A percentile compares a stretch with the other conserved stretches of the same genome.
Evolutionary conservation across 2,113 vertebrate genomes (phyloP).

Genomic region (Indicator maculatus): DNA sequence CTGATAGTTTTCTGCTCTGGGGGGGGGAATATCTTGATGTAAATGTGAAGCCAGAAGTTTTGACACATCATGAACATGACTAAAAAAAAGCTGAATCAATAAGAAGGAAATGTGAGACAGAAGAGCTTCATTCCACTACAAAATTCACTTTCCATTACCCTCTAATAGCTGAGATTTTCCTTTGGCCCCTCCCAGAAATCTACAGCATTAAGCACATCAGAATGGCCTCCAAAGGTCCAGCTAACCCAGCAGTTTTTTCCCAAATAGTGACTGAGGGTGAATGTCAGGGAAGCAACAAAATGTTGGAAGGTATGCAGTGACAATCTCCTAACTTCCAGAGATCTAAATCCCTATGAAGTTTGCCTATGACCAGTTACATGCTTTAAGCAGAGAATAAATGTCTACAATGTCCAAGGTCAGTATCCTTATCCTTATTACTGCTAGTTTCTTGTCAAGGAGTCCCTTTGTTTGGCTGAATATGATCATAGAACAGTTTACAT

Average conservation of each 20-base stretch:
- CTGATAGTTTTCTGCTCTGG: not conserved
- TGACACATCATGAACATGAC: not conserved
- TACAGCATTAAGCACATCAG: not conserved
- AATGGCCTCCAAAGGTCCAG: not conserved
- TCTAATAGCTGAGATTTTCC: not conserved
- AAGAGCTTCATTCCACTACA: not conserved
- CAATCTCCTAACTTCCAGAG: not conserved
- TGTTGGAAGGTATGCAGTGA: not conserved
- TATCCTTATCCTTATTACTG: not conserved
- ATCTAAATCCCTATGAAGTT: not conserved
- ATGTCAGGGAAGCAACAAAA: not conserved
- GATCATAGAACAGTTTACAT: not conserved
- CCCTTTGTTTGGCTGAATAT: not conserved
- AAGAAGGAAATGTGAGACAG: not conserved
- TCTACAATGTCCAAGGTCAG: not conserved
- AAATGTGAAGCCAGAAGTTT: conserved; percentile 7
- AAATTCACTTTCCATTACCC: not conserved
- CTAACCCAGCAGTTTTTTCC: not conserved
- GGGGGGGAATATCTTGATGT: not conserved
- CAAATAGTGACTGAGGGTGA: not conserved
- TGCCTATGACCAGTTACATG: not conserved
- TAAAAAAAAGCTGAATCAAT: not conserved
- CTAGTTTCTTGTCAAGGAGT: not conserved
- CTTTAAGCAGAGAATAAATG: not conserved
- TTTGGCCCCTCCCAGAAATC: not conserved